Conservation (phyloP, 2,797 vertebrate genomes). For the Clarias platycephalus region DNA sequence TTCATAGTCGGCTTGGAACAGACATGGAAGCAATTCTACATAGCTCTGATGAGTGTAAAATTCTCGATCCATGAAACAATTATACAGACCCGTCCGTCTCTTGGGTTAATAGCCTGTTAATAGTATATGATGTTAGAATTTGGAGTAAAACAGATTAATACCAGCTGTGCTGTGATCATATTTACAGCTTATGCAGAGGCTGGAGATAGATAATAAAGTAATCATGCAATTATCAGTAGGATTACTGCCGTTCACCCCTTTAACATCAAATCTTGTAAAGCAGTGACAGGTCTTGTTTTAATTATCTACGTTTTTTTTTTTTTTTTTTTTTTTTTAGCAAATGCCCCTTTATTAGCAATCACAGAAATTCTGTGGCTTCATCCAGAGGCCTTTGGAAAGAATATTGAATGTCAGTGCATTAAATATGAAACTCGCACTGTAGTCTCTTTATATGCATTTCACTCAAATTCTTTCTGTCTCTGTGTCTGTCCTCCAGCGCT, state of each 20-base stretch:
- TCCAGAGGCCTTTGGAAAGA: not conserved
- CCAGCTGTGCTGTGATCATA: not conserved
- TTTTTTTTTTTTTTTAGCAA: not conserved
- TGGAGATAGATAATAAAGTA: not conserved
- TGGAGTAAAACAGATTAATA: not conserved
- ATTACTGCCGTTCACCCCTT: not conserved
- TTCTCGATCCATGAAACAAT: not conserved
- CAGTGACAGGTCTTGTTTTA: constrained; percentile 5
- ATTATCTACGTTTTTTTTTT: not conserved
- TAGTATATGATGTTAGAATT: constrained; percentile 4
- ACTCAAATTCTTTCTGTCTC: not conserved
- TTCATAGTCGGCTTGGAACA: constrained; percentile 6
- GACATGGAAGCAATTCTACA: constrained; percentile 28
- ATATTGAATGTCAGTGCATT: not conserved
- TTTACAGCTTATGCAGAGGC: too few relatives aligned
- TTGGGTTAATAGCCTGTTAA: not conserved
- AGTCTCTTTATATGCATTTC: constrained; percentile 8
- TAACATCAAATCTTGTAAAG: not conserved
- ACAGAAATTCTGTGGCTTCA: constrained; percentile 1
- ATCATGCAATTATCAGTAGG: not conserved
- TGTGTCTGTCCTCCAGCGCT: constrained; percentile 28
- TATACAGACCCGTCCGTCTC: not conserved
- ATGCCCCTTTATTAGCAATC: constrained; percentile 6
- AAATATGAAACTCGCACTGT: not conserved
- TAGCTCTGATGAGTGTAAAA: constrained; percentile 16